Conservation (phyloP, 2,797 vertebrate species). For the Balearica regulorum region DNA sequence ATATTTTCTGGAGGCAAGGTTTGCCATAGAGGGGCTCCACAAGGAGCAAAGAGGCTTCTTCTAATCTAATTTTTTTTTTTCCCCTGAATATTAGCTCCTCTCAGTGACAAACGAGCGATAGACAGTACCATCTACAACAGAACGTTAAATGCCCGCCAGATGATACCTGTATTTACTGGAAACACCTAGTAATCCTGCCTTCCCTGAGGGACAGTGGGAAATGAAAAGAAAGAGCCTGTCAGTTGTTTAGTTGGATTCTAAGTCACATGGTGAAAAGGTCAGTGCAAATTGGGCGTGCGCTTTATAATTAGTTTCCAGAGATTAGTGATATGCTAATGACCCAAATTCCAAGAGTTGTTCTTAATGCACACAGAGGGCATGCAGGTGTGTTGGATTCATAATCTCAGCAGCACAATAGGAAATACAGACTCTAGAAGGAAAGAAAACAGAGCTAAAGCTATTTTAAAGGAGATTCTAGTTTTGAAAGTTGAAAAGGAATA, state of each 20-base stretch:
- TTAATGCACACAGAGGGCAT: background rate
- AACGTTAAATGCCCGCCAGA: background rate
- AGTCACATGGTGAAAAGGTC: background rate
- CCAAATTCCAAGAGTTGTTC: background rate
- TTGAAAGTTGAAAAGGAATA: background rate
- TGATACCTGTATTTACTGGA: background rate
- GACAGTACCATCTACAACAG: background rate
- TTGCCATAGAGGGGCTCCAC: background rate
- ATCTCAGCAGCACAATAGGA: background rate
- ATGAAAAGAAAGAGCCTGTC: background rate
- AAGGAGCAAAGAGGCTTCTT: background rate
- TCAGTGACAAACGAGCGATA: background rate
- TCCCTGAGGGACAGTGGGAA: background rate
- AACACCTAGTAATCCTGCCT: background rate
- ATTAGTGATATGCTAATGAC: background rate
- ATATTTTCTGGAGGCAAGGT: background rate
- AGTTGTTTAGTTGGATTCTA: background rate
- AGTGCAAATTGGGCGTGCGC: background rate
- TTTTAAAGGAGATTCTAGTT: background rate
- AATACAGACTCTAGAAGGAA: background rate
- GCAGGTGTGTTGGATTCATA: background rate
- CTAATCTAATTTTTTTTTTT: background rate
- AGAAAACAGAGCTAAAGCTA: background rate
- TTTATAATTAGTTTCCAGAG: background rate
- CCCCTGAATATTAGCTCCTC: background rate